Base-by-base conservation (phyloP, 2,113 vertebrate species). In the Carassius carassius region DNA sequence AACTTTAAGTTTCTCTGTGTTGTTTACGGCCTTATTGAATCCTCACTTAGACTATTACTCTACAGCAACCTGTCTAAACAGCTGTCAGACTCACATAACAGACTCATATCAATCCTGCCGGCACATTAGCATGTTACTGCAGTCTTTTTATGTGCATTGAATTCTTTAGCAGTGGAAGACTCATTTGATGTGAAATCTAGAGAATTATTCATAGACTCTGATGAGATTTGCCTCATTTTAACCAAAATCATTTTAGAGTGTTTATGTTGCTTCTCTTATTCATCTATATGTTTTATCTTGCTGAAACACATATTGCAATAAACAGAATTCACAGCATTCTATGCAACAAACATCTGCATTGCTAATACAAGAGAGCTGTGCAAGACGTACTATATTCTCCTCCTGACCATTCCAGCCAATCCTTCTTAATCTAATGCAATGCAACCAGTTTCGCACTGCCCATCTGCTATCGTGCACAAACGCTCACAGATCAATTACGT, bases 81-180 rank as follows among this genome's bases (percentile, higher is more conserved):
- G 35, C 69, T 80, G 82, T 47, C 56, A 69, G 60, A 81, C 60
- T 74, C 60, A 3, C 75, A 63, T 54, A 81, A 41, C 51, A 58
- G 17, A 69, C 58, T 60, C 3, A 12, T 35, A 75, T 80, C 44
- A 74, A 25, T 84, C 78, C 83, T 79, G 73, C 19, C 41, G 25
- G 69, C 17, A 32, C 35, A 70, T 83, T 81, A 70, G 62, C 37
- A 44, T 70, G 19, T 35, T 19, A 37, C 21, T 75, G 21, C 16
- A 54, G 51, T 62, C 37, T 35, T 82, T 81, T 69, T 51, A 81
- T 81, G 79, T 81, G 62, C 79, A 13, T 81, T 65, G 79, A 81
- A 81, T 81, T 69, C 25, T 51, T 47, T 49, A 81, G 17, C 23
- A 81, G 79, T 49, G 16, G 44, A 51, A 69, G 17, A 7, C 44